Base-by-base conservation (phyloP, 2,113 vertebrate species). In the Oreotrochilus melanogaster region DNA sequence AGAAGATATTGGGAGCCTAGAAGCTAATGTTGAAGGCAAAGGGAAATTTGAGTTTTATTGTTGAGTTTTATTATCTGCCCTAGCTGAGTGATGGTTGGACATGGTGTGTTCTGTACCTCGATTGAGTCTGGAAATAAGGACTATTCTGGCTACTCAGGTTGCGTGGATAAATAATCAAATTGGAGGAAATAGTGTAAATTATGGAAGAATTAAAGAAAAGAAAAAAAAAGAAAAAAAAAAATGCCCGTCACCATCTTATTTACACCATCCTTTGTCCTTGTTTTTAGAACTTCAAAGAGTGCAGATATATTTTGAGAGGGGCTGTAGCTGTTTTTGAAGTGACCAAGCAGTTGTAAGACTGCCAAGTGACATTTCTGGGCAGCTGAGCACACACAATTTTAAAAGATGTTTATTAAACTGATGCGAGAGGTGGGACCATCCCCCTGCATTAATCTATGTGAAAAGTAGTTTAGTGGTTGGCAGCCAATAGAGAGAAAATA, bases 71-170 rank as follows among this genome's bases (percentile, higher is more conserved):
- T 31, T 62, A 18, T 31, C 24, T 76, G 25, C 39, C 54, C 15
- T 25, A 27, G 5, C 0, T 72, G 53, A 14, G n/a, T 48, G 35
- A 73, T 58, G 2, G 0, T 21, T 33, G 43, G 31, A 54, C 24
- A 27, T 39, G 25, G 16, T 47, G 43, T 8, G 14, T 58, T 48
- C 57, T 53, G 48, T 39, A 72, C 21, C 27, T 65, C 33, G 2
- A 64, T 62, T 70, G 33, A 60, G 18, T 22, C 53, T 70, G 43
- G 66, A 81, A 88, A 43, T 9, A n/a, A n/a, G n/a, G 23, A n/a
- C 72, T 66, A 5, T 62, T 48, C 25, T 62, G 23, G 58, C 76
- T 64, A 56, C 27, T 37, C 13, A 48, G 28, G 62, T 17, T 60
- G 31, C 31, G 45, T 14, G 7, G 21, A 9, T 31, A 69, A 71